Evolutionary conservation across 2,113 vertebrate species (phyloP).

Genomic region (Catagonus wagneri): DNA sequence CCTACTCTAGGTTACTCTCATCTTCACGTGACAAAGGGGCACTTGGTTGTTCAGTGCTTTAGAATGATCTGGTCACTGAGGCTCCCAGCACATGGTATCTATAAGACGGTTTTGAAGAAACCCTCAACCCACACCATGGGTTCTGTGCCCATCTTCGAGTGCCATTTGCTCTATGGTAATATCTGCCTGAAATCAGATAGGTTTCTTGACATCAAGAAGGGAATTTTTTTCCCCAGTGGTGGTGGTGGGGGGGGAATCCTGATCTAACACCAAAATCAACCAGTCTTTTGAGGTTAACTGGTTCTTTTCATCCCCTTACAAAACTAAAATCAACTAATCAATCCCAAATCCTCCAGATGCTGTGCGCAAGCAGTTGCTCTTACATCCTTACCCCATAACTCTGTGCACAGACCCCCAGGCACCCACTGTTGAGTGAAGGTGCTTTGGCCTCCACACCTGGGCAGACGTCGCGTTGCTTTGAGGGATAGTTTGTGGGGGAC

Average conservation of each 20-base stretch:
- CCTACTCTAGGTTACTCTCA: not conserved
- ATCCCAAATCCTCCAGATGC: not conserved
- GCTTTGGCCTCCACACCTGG: not conserved
- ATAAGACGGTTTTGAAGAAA: not conserved
- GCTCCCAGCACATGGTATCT: not conserved
- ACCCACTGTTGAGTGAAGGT: not conserved
- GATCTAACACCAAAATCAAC: not conserved
- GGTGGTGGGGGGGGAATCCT: not conserved
- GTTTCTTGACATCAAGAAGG: not conserved
- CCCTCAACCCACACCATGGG: not conserved
- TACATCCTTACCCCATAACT: not conserved
- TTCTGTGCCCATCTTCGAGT: not conserved
- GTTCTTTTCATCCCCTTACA: not conserved
- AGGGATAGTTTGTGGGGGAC: not conserved
- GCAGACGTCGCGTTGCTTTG: not conserved
- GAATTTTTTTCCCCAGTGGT: not conserved
- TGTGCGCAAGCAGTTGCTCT: not conserved
- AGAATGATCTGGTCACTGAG: not conserved
- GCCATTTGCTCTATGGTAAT: not conserved
- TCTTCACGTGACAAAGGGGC: not conserved
- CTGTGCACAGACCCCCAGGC: rapidly evolving
- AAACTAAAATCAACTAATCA: not conserved
- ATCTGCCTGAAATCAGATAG: not conserved
- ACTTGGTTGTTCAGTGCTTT: not conserved
- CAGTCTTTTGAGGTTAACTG: not conserved